Evolutionary conservation across 2,888 invertebrate genomes (phyloP), one percentile per base, ranked within the genome.

Genomic region (Eristalis pertinax): DNA sequence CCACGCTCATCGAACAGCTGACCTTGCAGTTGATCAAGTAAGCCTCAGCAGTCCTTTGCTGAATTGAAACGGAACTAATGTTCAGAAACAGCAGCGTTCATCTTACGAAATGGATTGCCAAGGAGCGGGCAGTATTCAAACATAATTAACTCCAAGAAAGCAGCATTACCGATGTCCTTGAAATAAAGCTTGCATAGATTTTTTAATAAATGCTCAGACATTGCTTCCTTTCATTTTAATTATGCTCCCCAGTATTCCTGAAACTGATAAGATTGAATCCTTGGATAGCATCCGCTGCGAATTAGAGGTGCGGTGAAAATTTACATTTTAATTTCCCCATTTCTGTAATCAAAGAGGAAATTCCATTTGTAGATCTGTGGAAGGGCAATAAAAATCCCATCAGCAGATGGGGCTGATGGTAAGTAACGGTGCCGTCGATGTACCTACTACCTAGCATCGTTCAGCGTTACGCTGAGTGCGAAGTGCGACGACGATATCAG

Each of bases 291-390:
- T 84, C 69, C 85, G 69, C 50, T 73, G 24, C 50, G 50, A 76
- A 70, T 84, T 68, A 64, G 22, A 35, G 50, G 73, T 73, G 77
- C 60, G 69, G 77, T 82, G 8, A 58, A 83, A 83, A 86, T 83
- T 78, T 83, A 43, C 86, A 86, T 86, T 86, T 86, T 86, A 86
- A 86, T 86, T 78, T 83, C 78, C 80, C 74, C 76, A 70, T 78
- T 82, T 74, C 77, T 77, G 67, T 86, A 75, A 82, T 86, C 83
- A 86, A 38, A 70, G 58, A 74, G 82, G 78, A 83, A 79, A 76
- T 84, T 87, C 50, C 60, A 84, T 87, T 84, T 79, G 19, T 15
- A 68, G 68, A 79, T 68, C 68, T 63, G 35, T 68, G 43, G 75
- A 73, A 73, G 24, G 72, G 87, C 79, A 80, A 84, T 84, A 79